These are phyloP conservation scores for Mormyrus proboscirostris DNA, from an alignment of 2,797 vertebrate genomes.

Conservation along the genomic window DNA sequence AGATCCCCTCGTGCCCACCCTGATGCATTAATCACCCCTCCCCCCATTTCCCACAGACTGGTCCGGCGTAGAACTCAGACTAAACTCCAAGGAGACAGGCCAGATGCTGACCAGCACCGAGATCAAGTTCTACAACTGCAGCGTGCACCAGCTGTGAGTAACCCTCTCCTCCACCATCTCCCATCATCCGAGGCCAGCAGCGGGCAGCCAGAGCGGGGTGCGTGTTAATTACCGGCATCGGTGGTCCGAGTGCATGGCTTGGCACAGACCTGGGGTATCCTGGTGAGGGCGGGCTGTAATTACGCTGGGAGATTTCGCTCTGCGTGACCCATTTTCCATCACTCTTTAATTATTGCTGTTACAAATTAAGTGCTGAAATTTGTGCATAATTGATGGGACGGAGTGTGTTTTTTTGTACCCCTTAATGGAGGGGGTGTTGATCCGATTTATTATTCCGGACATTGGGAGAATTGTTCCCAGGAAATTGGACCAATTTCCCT, in stretches of 20 bases:
- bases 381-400: slow-evolving; percentile 11
- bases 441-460: slow-evolving; percentile 1
- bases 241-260: background rate
- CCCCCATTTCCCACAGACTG: slow-evolving; percentile 64
- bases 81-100: slow-evolving; percentile 88
- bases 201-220: too few species aligned
- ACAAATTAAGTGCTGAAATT: slow-evolving; percentile 19
- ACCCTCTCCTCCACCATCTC: background rate
- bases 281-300: background rate
- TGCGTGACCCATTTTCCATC: slow-evolving; percentile 11
- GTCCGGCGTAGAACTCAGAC: slow-evolving; percentile 85
- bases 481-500: background rate
- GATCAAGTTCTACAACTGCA: slow-evolving; percentile 99
- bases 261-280: background rate
- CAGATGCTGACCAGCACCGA: slow-evolving; percentile 94
- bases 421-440: background rate
- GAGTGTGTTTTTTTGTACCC: background rate
- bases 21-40: background rate
- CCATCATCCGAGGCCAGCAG: background rate
- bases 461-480: background rate
- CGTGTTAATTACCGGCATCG: background rate
- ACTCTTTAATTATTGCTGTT: slow-evolving; percentile 19
- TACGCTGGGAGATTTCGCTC: background rate
- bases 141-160: slow-evolving; percentile 93
- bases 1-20: background rate